These are phyloP conservation scores for Drosophila ambigua DNA, from an alignment of 1,140 invertebrate species.

Conservation along the genomic window DNA sequence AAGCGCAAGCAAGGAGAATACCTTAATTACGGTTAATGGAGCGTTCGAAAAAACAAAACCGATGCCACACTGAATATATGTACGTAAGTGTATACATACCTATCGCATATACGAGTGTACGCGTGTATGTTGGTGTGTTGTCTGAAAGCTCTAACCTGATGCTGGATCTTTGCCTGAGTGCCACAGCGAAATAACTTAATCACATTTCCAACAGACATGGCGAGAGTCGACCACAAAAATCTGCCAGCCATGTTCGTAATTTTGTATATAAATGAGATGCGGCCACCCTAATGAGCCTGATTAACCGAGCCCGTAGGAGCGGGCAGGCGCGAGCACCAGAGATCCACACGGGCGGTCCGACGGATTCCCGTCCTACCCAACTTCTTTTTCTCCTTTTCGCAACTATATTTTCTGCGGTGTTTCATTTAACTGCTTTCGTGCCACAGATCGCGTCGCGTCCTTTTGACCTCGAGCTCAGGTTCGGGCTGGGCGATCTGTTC, in stretches of 20 bases:
- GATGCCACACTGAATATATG: slow-evolving; percentile 17
- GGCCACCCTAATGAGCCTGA: slow-evolving; percentile 83
- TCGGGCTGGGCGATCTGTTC: slow-evolving; percentile 9
- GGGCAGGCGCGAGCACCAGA: slow-evolving; percentile 9
- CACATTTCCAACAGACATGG: slow-evolving; percentile 68
- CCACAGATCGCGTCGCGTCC: slow-evolving; percentile 80
- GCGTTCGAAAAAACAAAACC: slow-evolving; percentile 67
- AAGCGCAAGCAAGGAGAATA: slow-evolving; percentile 77
- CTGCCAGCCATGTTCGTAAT: slow-evolving; percentile 79
- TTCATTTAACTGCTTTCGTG: slow-evolving; percentile 82
- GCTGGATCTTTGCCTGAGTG: slow-evolving; percentile 48
- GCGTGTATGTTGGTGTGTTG: slow-evolving; percentile 31
- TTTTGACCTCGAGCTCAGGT: slow-evolving; percentile 71
- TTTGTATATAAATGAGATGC: slow-evolving; percentile 81
- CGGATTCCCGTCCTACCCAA: background rate
- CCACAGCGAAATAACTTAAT: slow-evolving; percentile 79
- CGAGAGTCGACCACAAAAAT: slow-evolving; percentile 70
- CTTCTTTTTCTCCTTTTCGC: background rate
- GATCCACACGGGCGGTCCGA: slow-evolving; percentile 44
- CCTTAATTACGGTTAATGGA: slow-evolving; percentile 84
- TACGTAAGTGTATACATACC: background rate
- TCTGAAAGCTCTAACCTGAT: slow-evolving; percentile 36
- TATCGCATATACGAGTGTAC: slow-evolving; percentile 14
- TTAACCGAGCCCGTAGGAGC: slow-evolving; percentile 63
- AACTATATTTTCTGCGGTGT: slow-evolving; percentile 57